These are phyloP conservation scores for Psettodes erumei DNA, from an alignment of 2,113 vertebrate genomes.

Conservation along the genomic window DNA sequence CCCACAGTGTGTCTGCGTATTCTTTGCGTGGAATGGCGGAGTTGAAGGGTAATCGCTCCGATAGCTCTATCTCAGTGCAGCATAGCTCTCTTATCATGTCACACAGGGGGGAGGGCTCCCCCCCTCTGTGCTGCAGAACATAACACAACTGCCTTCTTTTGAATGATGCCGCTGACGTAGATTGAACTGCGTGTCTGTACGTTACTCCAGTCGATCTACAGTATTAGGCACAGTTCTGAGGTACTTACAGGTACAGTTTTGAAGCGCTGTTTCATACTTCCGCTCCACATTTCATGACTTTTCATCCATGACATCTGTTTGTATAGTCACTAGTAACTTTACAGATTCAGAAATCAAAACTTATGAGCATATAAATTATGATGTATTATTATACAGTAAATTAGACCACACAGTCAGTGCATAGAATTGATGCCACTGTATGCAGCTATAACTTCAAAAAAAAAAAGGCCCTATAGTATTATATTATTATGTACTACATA, in stretches of 20 bases:
- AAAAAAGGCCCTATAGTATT: too few relatives aligned
- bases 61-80: conserved; percentile 83
- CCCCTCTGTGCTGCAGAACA: conserved; percentile 55
- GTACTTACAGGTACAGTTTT: neutral
- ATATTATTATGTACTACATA: too few relatives aligned
- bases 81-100: conserved; percentile 81
- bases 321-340: neutral
- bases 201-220: neutral
- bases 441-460: neutral
- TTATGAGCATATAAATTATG: neutral
- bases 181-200: conserved; percentile 22
- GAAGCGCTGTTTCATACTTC: too few relatives aligned
- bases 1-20: conserved; percentile 41
- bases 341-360: neutral
- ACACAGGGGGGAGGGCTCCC: conserved; percentile 61
- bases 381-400: neutral
- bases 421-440: neutral
- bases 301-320: neutral
- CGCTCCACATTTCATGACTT: neutral
- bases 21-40: conserved; percentile 72
- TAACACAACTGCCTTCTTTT: conserved; percentile 47
- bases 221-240: neutral
- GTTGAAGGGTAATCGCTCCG: conserved; percentile 73
- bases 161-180: conserved; percentile 46
- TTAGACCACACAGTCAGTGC: neutral